phyloP scores from a whole-genome alignment of 2,797 vertebrate species.

The Coranthus polyacanthus region DNA sequence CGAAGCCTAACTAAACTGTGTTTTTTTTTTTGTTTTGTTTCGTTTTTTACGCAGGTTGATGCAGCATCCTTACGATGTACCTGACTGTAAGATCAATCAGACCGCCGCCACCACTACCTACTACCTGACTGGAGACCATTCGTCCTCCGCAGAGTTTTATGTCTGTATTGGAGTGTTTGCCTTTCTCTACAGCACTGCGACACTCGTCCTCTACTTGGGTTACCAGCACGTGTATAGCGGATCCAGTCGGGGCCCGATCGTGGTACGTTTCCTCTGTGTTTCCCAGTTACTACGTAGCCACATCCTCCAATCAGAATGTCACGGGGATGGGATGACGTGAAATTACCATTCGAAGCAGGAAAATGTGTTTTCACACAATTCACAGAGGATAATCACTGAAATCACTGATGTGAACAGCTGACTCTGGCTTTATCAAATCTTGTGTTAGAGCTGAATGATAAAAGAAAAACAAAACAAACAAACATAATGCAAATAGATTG shows the following conservation, averaged over 20 bases:
- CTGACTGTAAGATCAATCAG: constrained; percentile 72
- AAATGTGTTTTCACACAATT: no score
- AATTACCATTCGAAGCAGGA: no score
- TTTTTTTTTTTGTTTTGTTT: constrained; percentile 12
- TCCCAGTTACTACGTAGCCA: no score
- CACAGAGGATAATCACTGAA: no score
- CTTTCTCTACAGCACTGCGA: constrained; percentile 91
- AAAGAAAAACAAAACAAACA: no score
- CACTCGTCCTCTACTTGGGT: constrained; percentile 90
- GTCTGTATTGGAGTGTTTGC: constrained; percentile 91
- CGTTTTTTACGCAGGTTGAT: constrained; percentile 86
- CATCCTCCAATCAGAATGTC: no score
- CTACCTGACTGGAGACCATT: constrained; percentile 87
- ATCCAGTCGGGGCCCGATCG: constrained; percentile 84
- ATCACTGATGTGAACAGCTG: no score
- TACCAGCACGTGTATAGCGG: constrained; percentile 89
- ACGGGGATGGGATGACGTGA: no score
- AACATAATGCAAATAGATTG: no score
- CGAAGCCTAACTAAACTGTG: background rate
- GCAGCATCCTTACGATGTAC: constrained; percentile 82
- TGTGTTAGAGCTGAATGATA: no score
- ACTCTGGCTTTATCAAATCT: no score
- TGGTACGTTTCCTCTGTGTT: constrained; percentile 82
- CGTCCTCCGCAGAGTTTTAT: constrained; percentile 92
- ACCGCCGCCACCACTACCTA: accelerated